Conservation (phyloP, 2,113 vertebrate species). For the Pitta sordida region DNA sequence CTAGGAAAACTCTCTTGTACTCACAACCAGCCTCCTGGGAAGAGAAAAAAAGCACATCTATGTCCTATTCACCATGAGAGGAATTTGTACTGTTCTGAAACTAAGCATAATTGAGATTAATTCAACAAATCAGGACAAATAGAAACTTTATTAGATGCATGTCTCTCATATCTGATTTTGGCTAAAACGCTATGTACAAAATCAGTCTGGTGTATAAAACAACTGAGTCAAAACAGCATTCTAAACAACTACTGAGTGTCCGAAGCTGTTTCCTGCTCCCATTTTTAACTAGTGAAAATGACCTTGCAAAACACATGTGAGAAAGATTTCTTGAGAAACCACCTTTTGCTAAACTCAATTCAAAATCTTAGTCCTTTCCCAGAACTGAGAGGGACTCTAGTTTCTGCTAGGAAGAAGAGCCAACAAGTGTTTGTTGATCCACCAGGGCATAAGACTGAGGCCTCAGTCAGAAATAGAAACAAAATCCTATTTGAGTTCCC, state of each 20-base stretch:
- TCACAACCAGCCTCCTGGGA: background rate
- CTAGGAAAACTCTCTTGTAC: background rate
- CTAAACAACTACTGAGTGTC: background rate
- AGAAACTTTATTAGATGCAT: background rate
- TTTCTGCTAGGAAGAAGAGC: background rate
- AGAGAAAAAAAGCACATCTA: background rate
- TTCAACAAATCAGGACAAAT: background rate
- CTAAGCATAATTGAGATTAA: background rate
- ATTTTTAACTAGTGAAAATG: background rate
- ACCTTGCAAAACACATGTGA: rapidly evolving
- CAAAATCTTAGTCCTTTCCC: background rate
- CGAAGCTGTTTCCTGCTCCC: background rate
- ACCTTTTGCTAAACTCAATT: background rate
- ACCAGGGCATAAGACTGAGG: background rate
- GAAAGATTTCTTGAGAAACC: background rate
- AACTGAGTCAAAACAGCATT: background rate
- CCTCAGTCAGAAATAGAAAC: background rate
- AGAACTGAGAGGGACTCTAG: background rate
- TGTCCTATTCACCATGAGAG: background rate
- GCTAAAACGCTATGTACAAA: background rate
- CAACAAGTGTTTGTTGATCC: background rate
- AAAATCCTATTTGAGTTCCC: background rate
- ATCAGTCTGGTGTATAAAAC: background rate
- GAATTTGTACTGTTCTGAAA: background rate
- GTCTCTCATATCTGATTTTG: background rate